Evolutionary conservation across 2,797 vertebrate genomes (phyloP), one percentile per base, ranked within the genome.

Genomic region (Chloroceryle inda): DNA sequence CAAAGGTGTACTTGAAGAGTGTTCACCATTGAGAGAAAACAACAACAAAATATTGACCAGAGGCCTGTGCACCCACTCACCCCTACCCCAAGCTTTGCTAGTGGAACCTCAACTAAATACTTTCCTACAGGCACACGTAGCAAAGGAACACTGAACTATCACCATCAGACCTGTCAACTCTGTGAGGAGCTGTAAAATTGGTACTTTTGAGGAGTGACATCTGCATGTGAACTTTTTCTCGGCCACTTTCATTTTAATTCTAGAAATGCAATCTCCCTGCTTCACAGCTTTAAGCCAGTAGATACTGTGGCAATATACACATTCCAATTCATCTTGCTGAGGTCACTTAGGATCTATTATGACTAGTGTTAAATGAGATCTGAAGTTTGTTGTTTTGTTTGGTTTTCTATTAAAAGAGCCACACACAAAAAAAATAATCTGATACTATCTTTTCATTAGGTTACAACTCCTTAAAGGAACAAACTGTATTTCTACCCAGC

Each of bases 261-360:
- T 72, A 66, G 75, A 56, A 72, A 72, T 50, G 66, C 79, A 88
- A 89, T 16, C 22, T 44, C 45, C 27, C 66, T 72, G n/a, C 45
- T 89, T 85, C 61, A 26, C 22, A 85, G 45, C 78, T 92, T 88
- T 52, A 92, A 94, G 40, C 13, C 38, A 81, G 24, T n/a, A 85
- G 8, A 45, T 31, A 47, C 29, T 78, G 17, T 17, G 40, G 55
- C 27, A 82, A n/a, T 52, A 31, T 72, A 64, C 75, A 27, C 55
- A 47, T 71, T 80, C 93, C 61, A 15, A 66, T 38, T 3, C 2
- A 47, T 78, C 21, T 81, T 74, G 66, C 40, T 86, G 71, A 78
- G 18, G 10, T 78, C 38, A 81, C 29, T 78, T 45, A 69, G 13
- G 62, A 94, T 35, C 38, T 73, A 49, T 35, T 35, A 44, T 0